Evolutionary conservation across 2,797 vertebrate genomes (phyloP).

Genomic region (Pipistrellus pygmaeus): DNA sequence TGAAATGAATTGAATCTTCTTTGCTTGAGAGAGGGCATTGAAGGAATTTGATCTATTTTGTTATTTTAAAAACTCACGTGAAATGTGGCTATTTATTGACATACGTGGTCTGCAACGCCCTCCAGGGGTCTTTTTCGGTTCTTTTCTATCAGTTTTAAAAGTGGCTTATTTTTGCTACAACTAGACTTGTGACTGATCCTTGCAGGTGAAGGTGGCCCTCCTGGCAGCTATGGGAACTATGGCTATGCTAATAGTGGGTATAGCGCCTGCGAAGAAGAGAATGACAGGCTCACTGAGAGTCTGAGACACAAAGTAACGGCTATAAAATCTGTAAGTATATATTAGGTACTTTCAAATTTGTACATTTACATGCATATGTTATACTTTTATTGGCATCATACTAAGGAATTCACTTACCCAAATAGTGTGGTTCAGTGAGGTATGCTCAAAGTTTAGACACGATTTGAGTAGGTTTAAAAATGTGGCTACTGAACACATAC

Average conservation of each 20-base stretch:
- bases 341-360: not conserved
- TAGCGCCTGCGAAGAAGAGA: conserved; percentile 97
- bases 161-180: conserved; percentile 28
- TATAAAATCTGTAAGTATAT: conserved; percentile 94
- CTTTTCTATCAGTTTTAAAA: conserved; percentile 53
- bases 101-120: not conserved
- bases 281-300: conserved; percentile 95
- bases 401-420: not conserved
- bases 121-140: conserved; percentile 69
- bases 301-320: conserved; percentile 95
- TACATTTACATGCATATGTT: not conserved
- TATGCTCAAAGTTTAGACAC: not conserved
- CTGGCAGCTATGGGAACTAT: conserved; percentile 84
- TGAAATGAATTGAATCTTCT: conserved; percentile 22
- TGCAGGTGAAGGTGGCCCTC: conserved; percentile 84
- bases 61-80: conserved; percentile 44
- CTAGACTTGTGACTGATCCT: not conserved
- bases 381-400: not conserved
- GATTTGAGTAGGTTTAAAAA: conserved; percentile 26
- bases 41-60: conserved; percentile 42
- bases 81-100: conserved; percentile 38
- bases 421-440: not conserved
- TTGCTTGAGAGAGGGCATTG: conserved; percentile 15
- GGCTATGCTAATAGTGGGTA: conserved; percentile 92
- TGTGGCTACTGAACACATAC: not conserved